These are phyloP conservation scores for Scaptomyza tumidula DNA, from an alignment of 2,888 invertebrate species.

Conservation along the genomic window DNA sequence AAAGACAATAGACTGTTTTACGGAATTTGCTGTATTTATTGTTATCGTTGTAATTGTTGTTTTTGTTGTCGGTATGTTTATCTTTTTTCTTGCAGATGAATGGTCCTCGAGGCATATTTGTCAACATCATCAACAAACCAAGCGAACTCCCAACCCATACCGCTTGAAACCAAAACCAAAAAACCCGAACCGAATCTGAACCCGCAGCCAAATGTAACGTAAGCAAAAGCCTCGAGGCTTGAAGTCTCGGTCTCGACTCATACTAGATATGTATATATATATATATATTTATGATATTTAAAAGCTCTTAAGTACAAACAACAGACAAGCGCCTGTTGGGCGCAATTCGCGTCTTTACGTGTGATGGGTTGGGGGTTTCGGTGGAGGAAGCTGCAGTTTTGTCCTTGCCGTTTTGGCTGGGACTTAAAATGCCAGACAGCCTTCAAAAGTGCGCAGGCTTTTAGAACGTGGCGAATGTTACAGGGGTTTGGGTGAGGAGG, in stretches of 20 bases:
- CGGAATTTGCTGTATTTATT: slow-evolving; percentile 23
- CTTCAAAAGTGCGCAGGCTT: slow-evolving; percentile 58
- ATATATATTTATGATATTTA: slow-evolving; percentile 80
- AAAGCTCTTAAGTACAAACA: slow-evolving; percentile 82
- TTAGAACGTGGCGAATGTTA: slow-evolving; percentile 17
- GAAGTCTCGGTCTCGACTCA: slow-evolving; percentile 45
- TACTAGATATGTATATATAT: slow-evolving; percentile 62
- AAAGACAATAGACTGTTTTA: slow-evolving; percentile 25
- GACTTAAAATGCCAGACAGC: slow-evolving; percentile 71
- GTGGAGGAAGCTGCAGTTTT: slow-evolving; percentile 60
- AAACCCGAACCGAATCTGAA: slow-evolving; percentile 31
- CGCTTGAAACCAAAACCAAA: slow-evolving; percentile 13
- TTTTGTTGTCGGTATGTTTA: slow-evolving; percentile 40
- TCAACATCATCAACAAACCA: slow-evolving; percentile 77
- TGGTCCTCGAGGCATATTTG: slow-evolving; percentile 80
- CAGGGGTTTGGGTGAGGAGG: too few relatives aligned
- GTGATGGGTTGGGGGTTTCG: not conserved
- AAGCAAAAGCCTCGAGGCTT: slow-evolving; percentile 25
- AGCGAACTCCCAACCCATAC: slow-evolving; percentile 30
- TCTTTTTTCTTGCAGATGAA: slow-evolving; percentile 67
- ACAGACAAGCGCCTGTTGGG: slow-evolving; percentile 70
- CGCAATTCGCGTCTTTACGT: slow-evolving; percentile 39
- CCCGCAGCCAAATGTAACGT: slow-evolving; percentile 55
- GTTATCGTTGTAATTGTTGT: slow-evolving; percentile 15
- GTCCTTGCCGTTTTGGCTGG: slow-evolving; percentile 54